Base-by-base conservation (phyloP, 2,888 invertebrate genomes). In the Cancer borealis region DNA sequence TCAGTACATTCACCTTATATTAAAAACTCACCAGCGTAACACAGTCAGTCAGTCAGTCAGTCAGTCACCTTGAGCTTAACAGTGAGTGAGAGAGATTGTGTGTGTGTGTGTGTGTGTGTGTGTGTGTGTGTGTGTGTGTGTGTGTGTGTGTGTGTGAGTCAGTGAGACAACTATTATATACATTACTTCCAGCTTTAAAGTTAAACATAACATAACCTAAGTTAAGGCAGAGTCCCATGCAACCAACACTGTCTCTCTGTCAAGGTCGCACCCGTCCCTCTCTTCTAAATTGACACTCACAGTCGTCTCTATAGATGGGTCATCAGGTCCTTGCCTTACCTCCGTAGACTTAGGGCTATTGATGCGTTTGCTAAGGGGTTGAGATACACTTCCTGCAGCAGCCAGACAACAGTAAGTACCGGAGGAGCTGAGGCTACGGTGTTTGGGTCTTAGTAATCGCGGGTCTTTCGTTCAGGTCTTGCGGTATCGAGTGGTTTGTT, bases 261-360 rank as follows among this genome's bases (percentile, higher is more conserved):
- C 84, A 84, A 84, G 84, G 84, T 84, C 84, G 39, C 84, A 84
- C 17, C 30, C 84, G 84, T 84, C 84, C 84, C 84, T 39, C 84
- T 39, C 26, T 10, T 84, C 39, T 30, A 39, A 39, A 17, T 84
- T 39, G 39, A 84, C 84, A 84, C 84, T 84, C 84, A 84, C 39
- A 12, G 84, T 30, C 84, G 84, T 84, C 84, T 39, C 84, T n/a
- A 12, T 84, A 84, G 84, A 17, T 84, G 84, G 84, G 84, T 84
- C 84, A 84, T 84, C 39, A 84, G 84, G 84, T 84, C 39, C 84
- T 14, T 39, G 14, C 84, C 39, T 39, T n/a, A 39, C 39, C 84
- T 10, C 39, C 84, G 84, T 84, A 14, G 84, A 84, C 39, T 84
- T 39, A 84, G 84, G 73, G 84, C 84, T 30, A 30, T 84, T 30